Conservation (phyloP, 2,888 invertebrate species). For the Trichogramma evanescens region DNA sequence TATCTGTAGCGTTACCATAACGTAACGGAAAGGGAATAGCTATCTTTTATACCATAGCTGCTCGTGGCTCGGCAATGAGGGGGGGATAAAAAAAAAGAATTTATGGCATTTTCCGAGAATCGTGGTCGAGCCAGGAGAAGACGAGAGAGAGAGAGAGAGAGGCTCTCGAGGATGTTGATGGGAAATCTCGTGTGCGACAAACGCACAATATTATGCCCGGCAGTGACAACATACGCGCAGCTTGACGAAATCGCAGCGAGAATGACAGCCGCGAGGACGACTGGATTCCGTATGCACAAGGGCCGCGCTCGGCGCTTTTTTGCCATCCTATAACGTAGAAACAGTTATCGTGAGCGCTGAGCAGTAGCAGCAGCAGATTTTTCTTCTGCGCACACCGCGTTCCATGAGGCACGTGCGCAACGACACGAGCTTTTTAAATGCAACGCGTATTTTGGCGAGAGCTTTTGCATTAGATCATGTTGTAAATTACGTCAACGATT, state of each 20-base stretch:
- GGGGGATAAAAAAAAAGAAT: slow-evolving; percentile 19
- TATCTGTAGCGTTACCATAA: neutral
- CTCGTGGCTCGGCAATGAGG: neutral
- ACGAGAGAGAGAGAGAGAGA: too few relatives aligned
- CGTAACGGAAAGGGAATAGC: slow-evolving; percentile 11
- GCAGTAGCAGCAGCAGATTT: neutral
- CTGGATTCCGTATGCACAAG: too few relatives aligned
- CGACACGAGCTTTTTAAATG: too few relatives aligned
- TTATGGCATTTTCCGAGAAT: slow-evolving; percentile 28
- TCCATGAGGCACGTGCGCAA: too few relatives aligned
- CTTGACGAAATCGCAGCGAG: too few relatives aligned
- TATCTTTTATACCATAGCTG: neutral
- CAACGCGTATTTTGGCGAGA: too few relatives aligned
- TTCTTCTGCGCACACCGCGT: too few relatives aligned
- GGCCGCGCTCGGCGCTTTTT: slow-evolving; percentile 1
- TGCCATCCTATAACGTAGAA: slow-evolving; percentile 10
- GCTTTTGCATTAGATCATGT: too few relatives aligned
- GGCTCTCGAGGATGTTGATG: slow-evolving; percentile 21
- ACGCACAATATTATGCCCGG: too few relatives aligned
- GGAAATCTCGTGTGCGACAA: slow-evolving; percentile 19
- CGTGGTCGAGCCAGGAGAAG: slow-evolving; percentile 11
- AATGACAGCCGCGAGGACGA: too few relatives aligned
- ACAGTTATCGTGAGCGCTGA: slow-evolving; percentile 8
- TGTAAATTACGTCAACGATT: too few relatives aligned
- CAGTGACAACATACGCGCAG: too few relatives aligned